Evolutionary conservation across 1,140 invertebrate genomes (phyloP), one percentile per base, ranked within the genome.

Genomic region (Marisa cornuarietis): DNA sequence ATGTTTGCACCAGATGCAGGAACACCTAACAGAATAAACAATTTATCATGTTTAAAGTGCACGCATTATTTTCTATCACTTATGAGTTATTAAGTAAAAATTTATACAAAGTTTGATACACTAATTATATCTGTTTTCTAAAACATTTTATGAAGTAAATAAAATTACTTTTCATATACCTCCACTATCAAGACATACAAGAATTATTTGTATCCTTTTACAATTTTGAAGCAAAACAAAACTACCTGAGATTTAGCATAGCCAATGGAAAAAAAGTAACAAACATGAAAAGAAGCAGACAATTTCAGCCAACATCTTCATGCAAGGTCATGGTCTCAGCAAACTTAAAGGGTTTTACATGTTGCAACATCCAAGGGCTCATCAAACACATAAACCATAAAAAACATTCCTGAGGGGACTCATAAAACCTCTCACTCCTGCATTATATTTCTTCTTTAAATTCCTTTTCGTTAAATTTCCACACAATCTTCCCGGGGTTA

Each of bases 1-100:
- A 91, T 90, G 49, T 63, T 71, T 31, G 75, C 79, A 54, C 83
- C 85, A 49, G 84, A 87, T 68, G 85, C 87, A 81, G 86, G 87
- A 76, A 89, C 85, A 81, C 88, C 88, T 90, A 76, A 61, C 87
- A 87, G 58, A 76, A 54, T 26, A 63, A 42, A 80, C 75, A 80
- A 18, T 79, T 68, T 54, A 54, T 79, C 20, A 0, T 14, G 54
- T 58, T 58, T 6, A 18, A 58, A 58, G 9, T 14, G 11, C 9
- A 58, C 16, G 8, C 54, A 58, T 58, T 58, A 58, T 14, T 58
- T 58, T 58, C 11, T 9, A 58, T 18, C 16, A 18, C 16, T 58
- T 0, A 58, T 58, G 16, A 58, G 54, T 58, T 58, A 6, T 58
- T 58, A 58, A 42, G 6, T 6, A 42, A 42, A 42, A 42, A 42